A percentile compares a stretch with the other conserved stretches of the same genome.
These are phyloP conservation scores for Ispidina lecontei DNA, from an alignment of 2,797 vertebrate species.

Conservation along the genomic window DNA sequence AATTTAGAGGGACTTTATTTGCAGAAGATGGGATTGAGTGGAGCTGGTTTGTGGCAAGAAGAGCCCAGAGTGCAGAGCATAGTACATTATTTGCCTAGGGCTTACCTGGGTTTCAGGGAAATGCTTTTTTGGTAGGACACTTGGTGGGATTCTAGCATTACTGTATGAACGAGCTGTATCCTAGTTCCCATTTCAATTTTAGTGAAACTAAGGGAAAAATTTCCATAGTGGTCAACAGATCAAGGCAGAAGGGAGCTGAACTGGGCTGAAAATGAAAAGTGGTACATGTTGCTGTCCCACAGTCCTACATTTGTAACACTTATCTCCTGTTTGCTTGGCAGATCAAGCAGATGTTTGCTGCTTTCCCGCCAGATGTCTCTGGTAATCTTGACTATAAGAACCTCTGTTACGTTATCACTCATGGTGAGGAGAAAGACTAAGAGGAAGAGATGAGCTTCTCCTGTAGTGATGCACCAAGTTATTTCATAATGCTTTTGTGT, in stretches of 20 bases:
- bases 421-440: constrained; percentile 88
- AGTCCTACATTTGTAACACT: neutral
- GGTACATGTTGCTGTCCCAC: neutral
- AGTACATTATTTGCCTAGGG: neutral
- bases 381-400: constrained; percentile 88
- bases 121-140: neutral
- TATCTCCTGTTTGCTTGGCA: constrained; percentile 52
- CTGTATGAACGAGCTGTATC: neutral
- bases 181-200: neutral
- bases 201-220: neutral
- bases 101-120: neutral
- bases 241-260: neutral
- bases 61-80: neutral
- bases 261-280: neutral
- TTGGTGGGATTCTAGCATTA: neutral
- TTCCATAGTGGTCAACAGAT: neutral
- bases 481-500: neutral
- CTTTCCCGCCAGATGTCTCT: constrained; percentile 83
- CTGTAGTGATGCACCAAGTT: neutral
- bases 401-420: constrained; percentile 87
- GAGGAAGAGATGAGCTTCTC: constrained; percentile 38
- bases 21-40: neutral
- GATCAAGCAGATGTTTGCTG: constrained; percentile 86
- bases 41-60: neutral
- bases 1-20: neutral